Base-by-base conservation (phyloP, 2,797 vertebrate species). In the Diplodus puntazzo region DNA sequence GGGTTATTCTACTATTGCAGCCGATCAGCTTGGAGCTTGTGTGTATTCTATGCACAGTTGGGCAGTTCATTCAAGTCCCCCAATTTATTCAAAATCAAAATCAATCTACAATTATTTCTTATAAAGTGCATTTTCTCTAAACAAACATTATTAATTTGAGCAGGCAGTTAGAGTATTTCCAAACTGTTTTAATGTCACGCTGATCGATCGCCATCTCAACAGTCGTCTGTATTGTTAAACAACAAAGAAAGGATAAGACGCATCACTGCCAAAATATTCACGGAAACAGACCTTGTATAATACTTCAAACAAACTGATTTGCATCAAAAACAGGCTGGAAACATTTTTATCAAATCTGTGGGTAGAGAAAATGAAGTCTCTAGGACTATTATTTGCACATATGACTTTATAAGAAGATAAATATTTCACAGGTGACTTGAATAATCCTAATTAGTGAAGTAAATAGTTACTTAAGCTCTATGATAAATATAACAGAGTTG, bases 111-210 rank as follows among this genome's bases (percentile, higher is more conserved):
- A 34, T 34, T 34, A 34, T 34, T 34, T 34, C 34, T 34, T 34
- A 34, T 9, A 34, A 34, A 34, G 34, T 9, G 1, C 1, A 34
- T 34, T 34, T 34, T 34, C 34, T 34, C 34, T 34, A 8, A 34
- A 34, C 34, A 34, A 34, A 34, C 34, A 34, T 34, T 34, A 34
- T 8, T 7, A 8, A 34, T 34, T 34, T 34, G 34, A 34, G 7
- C 34, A 34, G 34, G 34, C 43, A 45, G 43, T 45, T 12, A 39
- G 46, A 48, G 2, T 17, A 50, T 46, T 59, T 70, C 27, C 27
- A 70, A 7, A 14, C 55, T 48, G 34, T 50, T 45, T 27, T 42
- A 52, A 43, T 64, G 34, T 63, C 54, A 64, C 48, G 50, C 13
- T 20, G 25, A 64, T 64, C 34, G 30, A 64, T 55, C 10, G 20